phyloP scores from a whole-genome alignment of 2,888 invertebrate species.

The Drosophila paracracens region DNA sequence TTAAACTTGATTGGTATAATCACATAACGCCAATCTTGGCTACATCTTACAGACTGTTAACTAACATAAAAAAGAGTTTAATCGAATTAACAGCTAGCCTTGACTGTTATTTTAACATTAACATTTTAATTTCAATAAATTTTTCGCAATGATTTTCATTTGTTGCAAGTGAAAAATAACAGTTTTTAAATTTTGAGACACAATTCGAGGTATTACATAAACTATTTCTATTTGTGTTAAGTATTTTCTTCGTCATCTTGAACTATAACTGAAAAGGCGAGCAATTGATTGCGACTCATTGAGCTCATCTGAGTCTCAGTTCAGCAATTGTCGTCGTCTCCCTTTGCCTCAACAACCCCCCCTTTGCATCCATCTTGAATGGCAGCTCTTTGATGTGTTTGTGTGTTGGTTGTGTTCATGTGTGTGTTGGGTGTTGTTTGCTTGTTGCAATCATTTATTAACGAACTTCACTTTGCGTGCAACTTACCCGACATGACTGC shows the following conservation, averaged over 20 bases:
- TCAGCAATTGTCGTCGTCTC: constrained; percentile 9
- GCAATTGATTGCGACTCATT: constrained; percentile 54
- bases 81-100: background rate
- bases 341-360: background rate
- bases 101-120: background rate
- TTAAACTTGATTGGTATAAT: background rate
- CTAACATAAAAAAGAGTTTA: too few relatives aligned
- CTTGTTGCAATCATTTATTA: constrained; percentile 26
- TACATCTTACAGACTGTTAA: background rate
- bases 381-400: constrained; percentile 42
- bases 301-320: constrained; percentile 40
- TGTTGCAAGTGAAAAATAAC: background rate
- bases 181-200: background rate
- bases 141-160: background rate
- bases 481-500: constrained; percentile 79
- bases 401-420: constrained; percentile 1
- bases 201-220: background rate
- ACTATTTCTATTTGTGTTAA: constrained; percentile 8
- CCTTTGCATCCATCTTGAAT: constrained; percentile 67
- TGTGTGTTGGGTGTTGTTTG: constrained; percentile 2
- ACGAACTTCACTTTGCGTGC: constrained; percentile 36
- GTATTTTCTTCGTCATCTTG: constrained; percentile 9
- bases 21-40: background rate
- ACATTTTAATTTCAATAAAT: background rate
- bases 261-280: constrained; percentile 32